Base-by-base conservation (phyloP, 2,113 vertebrate genomes). In the Indicator indicator region DNA sequence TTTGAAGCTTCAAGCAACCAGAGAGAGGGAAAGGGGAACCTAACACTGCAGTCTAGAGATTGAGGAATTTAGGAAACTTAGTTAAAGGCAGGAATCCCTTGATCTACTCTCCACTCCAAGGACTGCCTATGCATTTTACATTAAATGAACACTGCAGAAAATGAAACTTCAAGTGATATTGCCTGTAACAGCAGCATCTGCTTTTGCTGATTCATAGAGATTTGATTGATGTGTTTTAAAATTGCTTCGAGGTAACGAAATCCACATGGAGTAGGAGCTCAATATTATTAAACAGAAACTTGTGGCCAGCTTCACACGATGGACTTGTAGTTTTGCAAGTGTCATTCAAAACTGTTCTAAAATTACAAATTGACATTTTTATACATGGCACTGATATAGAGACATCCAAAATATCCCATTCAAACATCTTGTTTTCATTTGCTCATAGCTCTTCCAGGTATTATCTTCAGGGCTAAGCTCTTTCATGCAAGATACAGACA, bases 131-230 rank as follows among this genome's bases (percentile, higher is more conserved):
- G 83, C 80, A 65, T 93, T 90, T 94, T 88, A n/a, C 70, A 69
- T 92, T 86, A 96, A 86, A 60, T 64, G 33, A 80, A 48, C 44
- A 28, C 74, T 95, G 86, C 77, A 83, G 88, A 88, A 93, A 92
- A 78, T 56, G 67, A 82, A 92, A 77, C 72, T 88, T 89, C 48
- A 46, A 84, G 69, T 86, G 76, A 86, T 95, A 80, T 40, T 76
- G n/a, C 79, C 78, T 85, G 24, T 90, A 79, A 94, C 91, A 84
- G 86, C 83, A 86, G 82, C 88, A 93, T 90, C 88, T 95, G 83
- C 90, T 94, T 97, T 93, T 93, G 86, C 73, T 93, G 86, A 95
- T 83, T 96, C 93, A 89, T 50, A 81, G 75, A 71, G 86, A 94
- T 91, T 88, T 96, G 94, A 89, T 2, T 94, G 89, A 96, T 90